Evolutionary conservation across 2,797 vertebrate species (phyloP).

Genomic region (Tadarida brasiliensis): DNA sequence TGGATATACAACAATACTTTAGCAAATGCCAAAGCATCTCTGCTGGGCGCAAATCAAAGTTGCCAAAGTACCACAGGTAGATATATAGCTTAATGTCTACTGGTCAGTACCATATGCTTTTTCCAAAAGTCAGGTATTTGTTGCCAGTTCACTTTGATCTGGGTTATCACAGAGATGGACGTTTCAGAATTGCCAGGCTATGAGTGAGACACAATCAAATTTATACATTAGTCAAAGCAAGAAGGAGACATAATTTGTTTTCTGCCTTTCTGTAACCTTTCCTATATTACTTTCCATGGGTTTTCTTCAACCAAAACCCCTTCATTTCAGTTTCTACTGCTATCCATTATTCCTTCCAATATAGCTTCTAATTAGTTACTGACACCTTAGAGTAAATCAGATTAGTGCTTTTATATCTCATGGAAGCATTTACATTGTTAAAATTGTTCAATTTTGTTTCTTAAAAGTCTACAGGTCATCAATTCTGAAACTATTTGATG

Average conservation of each 20-base stretch:
- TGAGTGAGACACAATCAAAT: background rate
- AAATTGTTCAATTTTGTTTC: background rate
- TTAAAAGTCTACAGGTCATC: background rate
- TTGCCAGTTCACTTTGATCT: background rate
- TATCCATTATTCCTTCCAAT: background rate
- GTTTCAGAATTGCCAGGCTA: background rate
- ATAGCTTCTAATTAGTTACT: background rate
- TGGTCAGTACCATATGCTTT: background rate
- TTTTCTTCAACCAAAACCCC: background rate
- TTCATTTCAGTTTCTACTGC: slow-evolving; percentile 27
- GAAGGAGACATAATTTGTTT: background rate
- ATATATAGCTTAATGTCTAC: slow-evolving; percentile 28
- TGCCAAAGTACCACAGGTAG: slow-evolving; percentile 23
- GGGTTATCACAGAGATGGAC: background rate
- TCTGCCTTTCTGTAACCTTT: slow-evolving; percentile 28
- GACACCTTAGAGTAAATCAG: background rate
- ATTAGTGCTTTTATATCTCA: background rate
- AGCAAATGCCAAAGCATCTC: slow-evolving; percentile 22
- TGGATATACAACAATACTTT: background rate
- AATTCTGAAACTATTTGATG: background rate
- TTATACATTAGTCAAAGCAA: background rate
- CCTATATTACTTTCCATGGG: background rate
- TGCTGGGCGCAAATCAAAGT: slow-evolving; percentile 41
- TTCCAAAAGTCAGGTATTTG: slow-evolving; percentile 1
- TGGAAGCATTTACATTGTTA: slow-evolving; percentile 33